Evolutionary conservation across 2,113 vertebrate genomes (phyloP).

Genomic region (crab-eating macaque (Macaca fascicularis)): T2T-MFA8v1.1 NC_088388.1:26050501-26051000

Average conservation of each 20-base stretch:
- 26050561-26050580: background rate
- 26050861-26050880: background rate
- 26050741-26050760: background rate
- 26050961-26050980: background rate
- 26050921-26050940: background rate
- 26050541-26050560: background rate
- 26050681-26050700: constrained; percentile 6
- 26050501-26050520: background rate
- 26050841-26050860: background rate
- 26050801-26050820: constrained; percentile 4
- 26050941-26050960: background rate
- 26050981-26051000: background rate
- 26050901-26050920: background rate
- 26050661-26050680: background rate
- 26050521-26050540: background rate
- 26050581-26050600: constrained; percentile 34
- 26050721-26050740: background rate
- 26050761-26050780: background rate
- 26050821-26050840: background rate
- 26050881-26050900: background rate
- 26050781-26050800: background rate
- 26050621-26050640: background rate
- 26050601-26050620: background rate
- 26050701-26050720: background rate
- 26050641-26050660: constrained; percentile 59